These are phyloP conservation scores for Zophobas morio DNA, from an alignment of 1,140 invertebrate species.

Conservation along the genomic window DNA sequence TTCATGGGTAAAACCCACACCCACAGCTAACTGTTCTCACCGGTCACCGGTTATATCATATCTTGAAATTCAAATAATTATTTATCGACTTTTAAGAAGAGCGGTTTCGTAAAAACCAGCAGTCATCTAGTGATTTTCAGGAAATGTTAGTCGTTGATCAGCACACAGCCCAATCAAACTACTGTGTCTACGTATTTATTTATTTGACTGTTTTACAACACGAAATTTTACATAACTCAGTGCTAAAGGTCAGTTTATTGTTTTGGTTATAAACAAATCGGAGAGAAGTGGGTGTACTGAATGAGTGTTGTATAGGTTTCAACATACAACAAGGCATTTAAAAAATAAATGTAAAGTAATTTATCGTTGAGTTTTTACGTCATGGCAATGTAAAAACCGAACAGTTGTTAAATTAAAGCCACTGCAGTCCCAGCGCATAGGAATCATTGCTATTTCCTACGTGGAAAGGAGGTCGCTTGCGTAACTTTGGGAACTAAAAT, in stretches of 20 bases:
- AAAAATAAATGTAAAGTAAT: slow-evolving; percentile 12
- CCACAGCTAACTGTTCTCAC: too few relatives aligned
- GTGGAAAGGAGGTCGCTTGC: slow-evolving; percentile 43
- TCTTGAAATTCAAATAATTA: too few relatives aligned
- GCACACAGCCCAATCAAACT: too few relatives aligned
- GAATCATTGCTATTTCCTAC: slow-evolving; percentile 40
- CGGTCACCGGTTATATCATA: too few relatives aligned
- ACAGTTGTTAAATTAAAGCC: slow-evolving; percentile 29
- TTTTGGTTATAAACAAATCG: slow-evolving; percentile 27
- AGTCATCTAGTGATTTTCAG: too few relatives aligned
- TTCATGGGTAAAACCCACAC: too few relatives aligned
- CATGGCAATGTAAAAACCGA: slow-evolving; percentile 32
- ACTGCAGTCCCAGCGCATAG: slow-evolving; percentile 8
- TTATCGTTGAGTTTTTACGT: slow-evolving; percentile 17
- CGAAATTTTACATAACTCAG: slow-evolving; percentile 7
- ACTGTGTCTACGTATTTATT: background rate
- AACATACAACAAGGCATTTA: background rate
- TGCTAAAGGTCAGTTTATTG: slow-evolving; percentile 40
- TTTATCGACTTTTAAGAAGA: too few relatives aligned
- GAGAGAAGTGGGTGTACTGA: slow-evolving; percentile 10
- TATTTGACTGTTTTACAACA: slow-evolving; percentile 27
- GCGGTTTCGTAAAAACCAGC: too few relatives aligned
- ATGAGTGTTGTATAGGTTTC: background rate
- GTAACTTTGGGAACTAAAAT: slow-evolving; percentile 46
- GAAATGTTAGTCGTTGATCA: too few relatives aligned